These are phyloP conservation scores for Epirrhoe tristata DNA, from an alignment of 2,888 invertebrate genomes.

Conservation along the genomic window DNA sequence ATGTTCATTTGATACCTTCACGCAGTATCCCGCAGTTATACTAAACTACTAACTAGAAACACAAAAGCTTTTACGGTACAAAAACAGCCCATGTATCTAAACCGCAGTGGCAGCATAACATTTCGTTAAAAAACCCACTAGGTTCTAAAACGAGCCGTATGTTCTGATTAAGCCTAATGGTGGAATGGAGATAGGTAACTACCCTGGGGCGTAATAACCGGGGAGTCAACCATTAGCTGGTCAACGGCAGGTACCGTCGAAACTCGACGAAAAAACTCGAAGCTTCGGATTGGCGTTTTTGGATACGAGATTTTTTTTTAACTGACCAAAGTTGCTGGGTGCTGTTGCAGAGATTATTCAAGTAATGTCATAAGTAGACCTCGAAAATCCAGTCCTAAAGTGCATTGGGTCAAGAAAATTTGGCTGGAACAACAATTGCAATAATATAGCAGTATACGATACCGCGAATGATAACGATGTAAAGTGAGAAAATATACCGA, in stretches of 20 bases:
- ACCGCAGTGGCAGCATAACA: slow-evolving; percentile 36
- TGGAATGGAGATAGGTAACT: slow-evolving; percentile 46
- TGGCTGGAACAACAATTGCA: no score
- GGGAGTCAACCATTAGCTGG: slow-evolving; percentile 59
- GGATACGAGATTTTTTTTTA: neutral
- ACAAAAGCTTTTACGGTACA: slow-evolving; percentile 27
- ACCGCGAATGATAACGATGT: no score
- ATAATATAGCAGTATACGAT: no score
- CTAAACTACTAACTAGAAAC: neutral
- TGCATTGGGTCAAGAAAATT: no score
- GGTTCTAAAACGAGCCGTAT: slow-evolving; percentile 54
- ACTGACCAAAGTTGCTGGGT: no score
- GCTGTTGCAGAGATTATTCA: no score
- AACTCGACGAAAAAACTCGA: slow-evolving; percentile 31
- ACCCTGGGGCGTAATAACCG: slow-evolving; percentile 48
- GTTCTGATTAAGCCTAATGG: slow-evolving; percentile 69
- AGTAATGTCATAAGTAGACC: no score
- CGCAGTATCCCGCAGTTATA: neutral
- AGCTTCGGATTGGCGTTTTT: neutral
- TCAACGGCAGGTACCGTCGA: slow-evolving; percentile 52
- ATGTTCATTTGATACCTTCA: neutral
- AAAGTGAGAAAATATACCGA: neutral
- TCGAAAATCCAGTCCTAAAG: no score
- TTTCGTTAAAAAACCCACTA: slow-evolving; percentile 52
- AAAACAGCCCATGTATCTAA: slow-evolving; percentile 24